Percentiles rank a stretch among this genome's conserved stretches.
These are phyloP conservation scores for Mythimna lalbum DNA, from an alignment of 2,888 invertebrate genomes.

Conservation along the genomic window DNA sequence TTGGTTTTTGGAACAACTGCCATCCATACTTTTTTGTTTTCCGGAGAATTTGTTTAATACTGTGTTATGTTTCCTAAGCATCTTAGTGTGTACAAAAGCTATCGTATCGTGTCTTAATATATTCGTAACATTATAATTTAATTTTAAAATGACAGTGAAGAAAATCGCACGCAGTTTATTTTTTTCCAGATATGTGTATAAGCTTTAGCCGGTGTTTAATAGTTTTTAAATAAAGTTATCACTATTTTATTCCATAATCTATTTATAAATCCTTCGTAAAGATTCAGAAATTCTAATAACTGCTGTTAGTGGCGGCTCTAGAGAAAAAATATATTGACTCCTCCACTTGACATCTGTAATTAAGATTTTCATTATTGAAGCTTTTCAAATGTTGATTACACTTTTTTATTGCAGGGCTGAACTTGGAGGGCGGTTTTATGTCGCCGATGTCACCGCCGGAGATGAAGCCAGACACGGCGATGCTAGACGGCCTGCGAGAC, in stretches of 20 bases:
- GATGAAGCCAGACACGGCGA: constrained; percentile 97
- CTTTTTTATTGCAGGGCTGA: constrained; percentile 92
- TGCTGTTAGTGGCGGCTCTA: constrained; percentile 28
- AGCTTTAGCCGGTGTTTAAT: neutral
- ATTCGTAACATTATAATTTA: neutral
- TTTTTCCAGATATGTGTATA: neutral
- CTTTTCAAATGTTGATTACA: constrained; percentile 60
- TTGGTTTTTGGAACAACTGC: constrained; percentile 76
- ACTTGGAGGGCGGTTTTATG: constrained; percentile 94
- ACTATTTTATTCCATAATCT: neutral
- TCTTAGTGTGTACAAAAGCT: neutral
- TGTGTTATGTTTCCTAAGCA: constrained; percentile 41
- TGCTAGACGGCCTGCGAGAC: constrained; percentile 92
- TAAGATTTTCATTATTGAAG: constrained; percentile 59
- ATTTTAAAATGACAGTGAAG: neutral
- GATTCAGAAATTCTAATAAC: neutral
- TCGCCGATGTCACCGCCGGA: constrained; percentile 96
- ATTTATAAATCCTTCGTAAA: neutral
- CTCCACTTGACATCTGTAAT: constrained; percentile 39
- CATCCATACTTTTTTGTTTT: constrained; percentile 70
- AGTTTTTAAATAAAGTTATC: constrained; percentile 1
- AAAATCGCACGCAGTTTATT: neutral
- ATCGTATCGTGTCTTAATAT: constrained; percentile 3
- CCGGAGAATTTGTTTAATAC: constrained; percentile 56
- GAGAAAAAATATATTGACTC: constrained; percentile 25